Conservation (phyloP, 2,888 invertebrate genomes). For the Campoplex nolae region DNA sequence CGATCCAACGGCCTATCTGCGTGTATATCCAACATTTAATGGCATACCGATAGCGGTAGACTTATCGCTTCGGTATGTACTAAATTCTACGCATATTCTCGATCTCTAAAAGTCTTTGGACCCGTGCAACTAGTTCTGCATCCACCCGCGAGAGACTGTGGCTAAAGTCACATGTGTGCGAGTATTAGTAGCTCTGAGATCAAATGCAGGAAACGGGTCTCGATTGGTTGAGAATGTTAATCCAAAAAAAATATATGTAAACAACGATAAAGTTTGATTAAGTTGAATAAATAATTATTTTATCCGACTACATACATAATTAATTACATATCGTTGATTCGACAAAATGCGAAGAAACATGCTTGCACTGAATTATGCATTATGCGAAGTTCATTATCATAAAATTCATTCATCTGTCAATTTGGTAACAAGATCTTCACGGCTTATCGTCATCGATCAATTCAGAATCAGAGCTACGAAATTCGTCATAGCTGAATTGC, state of each 20-base stretch:
- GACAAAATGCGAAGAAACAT: background rate
- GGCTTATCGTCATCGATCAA: conserved; percentile 49
- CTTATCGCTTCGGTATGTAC: conserved; percentile 11
- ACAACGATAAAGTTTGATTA: background rate
- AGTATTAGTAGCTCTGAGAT: conserved; percentile 39
- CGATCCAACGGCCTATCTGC: conserved; percentile 50
- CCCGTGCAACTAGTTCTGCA: conserved; percentile 50
- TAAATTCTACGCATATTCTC: conserved; percentile 53
- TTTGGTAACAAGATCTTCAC: conserved; percentile 27
- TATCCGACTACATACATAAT: background rate
- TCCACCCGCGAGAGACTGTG: conserved; percentile 20
- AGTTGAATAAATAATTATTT: background rate
- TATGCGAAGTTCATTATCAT: background rate
- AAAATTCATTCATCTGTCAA: background rate
- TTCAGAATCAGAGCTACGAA: conserved; percentile 2
- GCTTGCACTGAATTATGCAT: background rate
- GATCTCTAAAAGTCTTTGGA: conserved; percentile 27
- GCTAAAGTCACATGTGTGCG: conserved; percentile 44
- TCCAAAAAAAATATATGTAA: conserved; percentile 10
- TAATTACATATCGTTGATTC: background rate
- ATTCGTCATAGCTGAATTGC: conserved; percentile 20
- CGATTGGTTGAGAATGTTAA: conserved; percentile 34
- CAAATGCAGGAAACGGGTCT: conserved; percentile 49
- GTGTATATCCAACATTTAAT: conserved; percentile 11
- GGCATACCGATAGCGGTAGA: conserved; percentile 36